These are phyloP conservation scores for Drosophila eohydei DNA, from an alignment of 2,888 invertebrate species.

Conservation along the genomic window DNA sequence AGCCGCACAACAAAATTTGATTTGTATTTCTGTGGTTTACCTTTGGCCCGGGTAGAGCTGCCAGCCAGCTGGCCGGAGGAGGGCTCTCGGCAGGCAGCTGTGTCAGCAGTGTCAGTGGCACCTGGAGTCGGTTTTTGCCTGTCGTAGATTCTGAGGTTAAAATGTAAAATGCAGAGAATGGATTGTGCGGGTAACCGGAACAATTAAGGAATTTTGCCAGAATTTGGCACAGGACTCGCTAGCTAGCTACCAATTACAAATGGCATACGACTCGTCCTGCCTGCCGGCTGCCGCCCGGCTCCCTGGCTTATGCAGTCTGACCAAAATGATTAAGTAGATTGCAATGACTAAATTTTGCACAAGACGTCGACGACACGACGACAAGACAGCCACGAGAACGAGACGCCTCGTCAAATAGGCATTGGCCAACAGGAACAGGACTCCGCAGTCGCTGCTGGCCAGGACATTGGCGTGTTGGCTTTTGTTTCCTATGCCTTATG, in stretches of 20 bases:
- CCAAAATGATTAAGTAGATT: slow-evolving; percentile 80
- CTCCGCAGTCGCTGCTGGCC: background rate
- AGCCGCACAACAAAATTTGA: slow-evolving; percentile 83
- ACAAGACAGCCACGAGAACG: slow-evolving; percentile 21
- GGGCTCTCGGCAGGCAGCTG: slow-evolving; percentile 9
- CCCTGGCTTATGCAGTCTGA: slow-evolving; percentile 34
- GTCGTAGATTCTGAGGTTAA: slow-evolving; percentile 77
- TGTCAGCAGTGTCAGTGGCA: slow-evolving; percentile 75
- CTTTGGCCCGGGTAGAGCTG: slow-evolving; percentile 67
- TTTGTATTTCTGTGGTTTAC: slow-evolving; percentile 84
- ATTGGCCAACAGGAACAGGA: background rate
- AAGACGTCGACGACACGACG: slow-evolving; percentile 52
- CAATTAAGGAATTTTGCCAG: slow-evolving; percentile 83
- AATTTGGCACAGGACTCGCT: slow-evolving; percentile 38
- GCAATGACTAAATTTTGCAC: slow-evolving; percentile 77
- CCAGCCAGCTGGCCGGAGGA: slow-evolving; percentile 21
- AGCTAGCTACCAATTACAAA: slow-evolving; percentile 71
- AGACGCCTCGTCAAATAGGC: slow-evolving; percentile 5
- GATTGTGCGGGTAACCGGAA: slow-evolving; percentile 85
- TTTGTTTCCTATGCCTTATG: slow-evolving; percentile 76
- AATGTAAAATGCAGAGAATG: slow-evolving; percentile 83
- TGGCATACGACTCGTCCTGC: slow-evolving; percentile 44
- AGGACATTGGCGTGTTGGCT: slow-evolving; percentile 67
- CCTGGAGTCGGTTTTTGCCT: slow-evolving; percentile 73
- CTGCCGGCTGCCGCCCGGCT: background rate